Percentiles rank a stretch among this genome's conserved stretches.
phyloP scores from a whole-genome alignment of 2,888 invertebrate genomes.

The Ganaspis brasiliensis region DNA sequence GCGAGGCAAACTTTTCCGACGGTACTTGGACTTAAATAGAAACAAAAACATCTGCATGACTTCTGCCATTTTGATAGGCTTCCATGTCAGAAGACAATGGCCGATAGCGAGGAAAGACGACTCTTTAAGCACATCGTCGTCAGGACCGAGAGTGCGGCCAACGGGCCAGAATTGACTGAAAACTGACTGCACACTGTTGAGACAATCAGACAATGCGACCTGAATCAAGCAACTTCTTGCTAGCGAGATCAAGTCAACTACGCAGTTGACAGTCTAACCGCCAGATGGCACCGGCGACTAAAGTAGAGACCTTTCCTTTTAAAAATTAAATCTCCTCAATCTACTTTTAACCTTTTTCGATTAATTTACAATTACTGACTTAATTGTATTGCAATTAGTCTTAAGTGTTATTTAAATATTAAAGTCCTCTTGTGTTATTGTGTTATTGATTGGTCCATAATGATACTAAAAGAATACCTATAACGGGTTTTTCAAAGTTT shows the following conservation, averaged over 20 bases:
- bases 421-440: too few species aligned
- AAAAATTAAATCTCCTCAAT: too few species aligned
- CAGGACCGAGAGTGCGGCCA: constrained; percentile 54
- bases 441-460: too few species aligned
- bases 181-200: background rate
- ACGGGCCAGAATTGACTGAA: background rate
- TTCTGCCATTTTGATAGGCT: constrained; percentile 89
- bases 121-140: constrained; percentile 62
- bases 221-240: constrained; percentile 5
- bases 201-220: background rate
- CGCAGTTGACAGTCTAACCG: background rate
- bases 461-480: too few species aligned
- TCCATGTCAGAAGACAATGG: constrained; percentile 81
- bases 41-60: constrained; percentile 93
- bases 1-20: constrained; percentile 86
- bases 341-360: too few species aligned
- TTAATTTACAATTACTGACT: too few species aligned
- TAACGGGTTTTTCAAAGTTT: too few species aligned
- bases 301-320: constrained; percentile 5
- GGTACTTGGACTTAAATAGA: constrained; percentile 92
- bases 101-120: constrained; percentile 73
- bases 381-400: too few species aligned
- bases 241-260: background rate
- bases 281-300: background rate
- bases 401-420: too few species aligned